Evolutionary conservation across 2,797 vertebrate species (phyloP), one percentile per base, ranked within the genome.

Genomic region (Microctenopoma stevenorrisi): DNA sequence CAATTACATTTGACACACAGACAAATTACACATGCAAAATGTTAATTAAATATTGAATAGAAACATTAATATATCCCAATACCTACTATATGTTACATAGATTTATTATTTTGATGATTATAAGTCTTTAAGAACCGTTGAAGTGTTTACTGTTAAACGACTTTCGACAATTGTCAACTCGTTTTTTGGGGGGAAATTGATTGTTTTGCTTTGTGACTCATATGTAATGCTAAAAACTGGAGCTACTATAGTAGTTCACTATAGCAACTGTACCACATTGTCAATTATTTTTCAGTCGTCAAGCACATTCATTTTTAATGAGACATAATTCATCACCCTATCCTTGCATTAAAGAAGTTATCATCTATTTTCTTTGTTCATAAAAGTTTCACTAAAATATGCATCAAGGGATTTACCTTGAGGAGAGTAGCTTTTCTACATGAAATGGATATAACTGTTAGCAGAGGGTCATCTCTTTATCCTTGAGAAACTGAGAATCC

Each of bases 401-500:
- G 70, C 89, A 91, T 79, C 77, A 18, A 81, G 88, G 83, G 88
- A 90, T 87, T 84, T 90, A 92, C 90, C 90, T 87, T 83, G 85
- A 88, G 85, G 75, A 86, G 90, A 90, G 79, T 72, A 76, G 84
- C 84, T 92, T 91, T 80, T 78, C 88, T 72, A 79, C 91, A 87
- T 92, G 92, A 94, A 94, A 94, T 93, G 88, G 93, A 94, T 94
- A 92, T 91, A 93, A 93, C 89, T 86, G 89, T 87, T 89, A 59
- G 79, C 84, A 92, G 89, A 94, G 94, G 94, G 94, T 95, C 92
- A 94, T 94, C 90, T 82, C 91, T 94, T 94, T 94, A 94, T 95
- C 94, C 94, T 95, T 95, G 94, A 94, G 93, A 95, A 94, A 93
- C 90, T 90, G 92, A 95, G 92, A 94, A 94, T 94, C 90, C 91